Evolutionary conservation across 2,113 vertebrate genomes (phyloP).

Genomic region (Paralichthys olivaceus): DNA sequence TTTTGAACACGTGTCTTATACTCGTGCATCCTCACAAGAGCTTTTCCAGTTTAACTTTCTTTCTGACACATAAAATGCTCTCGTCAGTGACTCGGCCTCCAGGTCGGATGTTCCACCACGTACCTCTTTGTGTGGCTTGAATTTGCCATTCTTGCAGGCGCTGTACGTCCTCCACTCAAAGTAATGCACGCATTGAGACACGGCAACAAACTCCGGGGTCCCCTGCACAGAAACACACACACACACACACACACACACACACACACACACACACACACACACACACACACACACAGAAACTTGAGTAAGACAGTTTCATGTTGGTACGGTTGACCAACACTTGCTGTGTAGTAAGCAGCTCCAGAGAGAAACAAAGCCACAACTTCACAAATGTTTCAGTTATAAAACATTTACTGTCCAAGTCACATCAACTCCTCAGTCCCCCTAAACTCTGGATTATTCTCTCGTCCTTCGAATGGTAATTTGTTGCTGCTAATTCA

Average conservation of each 20-base stretch:
- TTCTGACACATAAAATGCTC: background rate
- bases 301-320: constrained; percentile 9
- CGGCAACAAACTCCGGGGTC: constrained; percentile 91
- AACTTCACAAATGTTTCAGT: too few relatives aligned
- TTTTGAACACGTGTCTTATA: background rate
- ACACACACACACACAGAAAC: background rate
- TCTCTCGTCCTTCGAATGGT: too few relatives aligned
- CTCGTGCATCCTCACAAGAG: background rate
- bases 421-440: too few relatives aligned
- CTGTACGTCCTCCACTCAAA: constrained; percentile 94
- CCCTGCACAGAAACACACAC: constrained; percentile 81
- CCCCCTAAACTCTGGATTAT: too few relatives aligned
- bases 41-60: background rate
- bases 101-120: background rate
- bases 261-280: background rate
- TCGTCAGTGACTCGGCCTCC: background rate
- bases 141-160: constrained; percentile 90
- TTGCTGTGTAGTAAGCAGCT: too few relatives aligned
- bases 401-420: too few relatives aligned
- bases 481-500: too few relatives aligned
- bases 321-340: too few relatives aligned
- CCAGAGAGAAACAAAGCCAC: too few relatives aligned
- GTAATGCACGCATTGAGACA: constrained; percentile 91
- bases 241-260: constrained; percentile 6
- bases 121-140: constrained; percentile 95